Base-by-base conservation (phyloP, 1,140 invertebrate genomes). In the Sitodiplosis mosellana region DNA sequence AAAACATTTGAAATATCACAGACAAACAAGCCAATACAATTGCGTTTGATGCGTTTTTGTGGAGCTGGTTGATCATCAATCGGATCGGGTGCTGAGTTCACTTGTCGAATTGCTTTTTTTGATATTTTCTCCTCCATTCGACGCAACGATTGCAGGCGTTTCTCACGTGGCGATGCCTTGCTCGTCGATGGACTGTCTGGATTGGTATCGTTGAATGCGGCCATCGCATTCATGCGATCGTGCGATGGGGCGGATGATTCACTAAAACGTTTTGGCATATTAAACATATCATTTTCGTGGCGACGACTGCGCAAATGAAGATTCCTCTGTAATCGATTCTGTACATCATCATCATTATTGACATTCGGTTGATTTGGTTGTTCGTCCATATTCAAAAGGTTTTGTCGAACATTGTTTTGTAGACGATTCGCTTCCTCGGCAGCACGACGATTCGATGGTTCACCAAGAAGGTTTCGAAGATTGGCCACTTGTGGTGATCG, bases 11-110 rank as follows among this genome's bases (percentile, higher is more conserved):
- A 77, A 48, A 93, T 83, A 63, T 94, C 87, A 37, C 92, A 67
- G n/a, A 90, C 80, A 69, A 87, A 89, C 59, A 92, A 73, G 33
- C 78, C 78, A 55, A 92, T 69, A 5, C 77, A 76, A 53, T 81
- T 80, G 46, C 70, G 59, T 55, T 60, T 67, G 59, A 49, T 60
- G 47, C 64, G 71, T 66, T 58, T 75, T 60, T 42, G 69, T 51
- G 58, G 41, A 2, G 10, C 11, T 12, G 41, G 57, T 6, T 51
- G 63, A 46, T 56, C 58, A 4, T 61, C 56, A 21, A 56, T 46
- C 20, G 46, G 36, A 48, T 56, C 55, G 12, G 54, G 58, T 22
- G 45, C 45, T n/a, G n/a, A n/a, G 2, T 33, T 15, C 47, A 41
- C 27, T 18, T 57, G 58, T 14, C 51, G 54, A 19, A 55, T 48